phyloP scores from a whole-genome alignment of 2,888 invertebrate species.

The Iphiclides podalirius region DNA sequence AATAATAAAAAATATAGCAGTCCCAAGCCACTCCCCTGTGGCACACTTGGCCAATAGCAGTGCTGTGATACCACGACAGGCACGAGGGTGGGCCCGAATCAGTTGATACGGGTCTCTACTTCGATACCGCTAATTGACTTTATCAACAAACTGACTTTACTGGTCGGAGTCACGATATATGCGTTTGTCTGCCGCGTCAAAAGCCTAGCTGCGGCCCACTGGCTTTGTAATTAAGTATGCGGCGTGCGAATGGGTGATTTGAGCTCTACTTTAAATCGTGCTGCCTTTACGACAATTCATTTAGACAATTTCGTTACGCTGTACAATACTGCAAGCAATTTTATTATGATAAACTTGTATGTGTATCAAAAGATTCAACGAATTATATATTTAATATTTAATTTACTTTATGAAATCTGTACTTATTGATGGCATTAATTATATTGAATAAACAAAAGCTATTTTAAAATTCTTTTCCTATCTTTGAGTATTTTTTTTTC shows the following conservation, averaged over 20 bases:
- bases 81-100: conserved; percentile 70
- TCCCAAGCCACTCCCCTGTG: conserved; percentile 66
- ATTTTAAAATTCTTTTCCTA: too few relatives aligned
- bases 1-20: conserved; percentile 68
- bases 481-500: too few relatives aligned
- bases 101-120: conserved; percentile 74
- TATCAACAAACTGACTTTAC: conserved; percentile 80
- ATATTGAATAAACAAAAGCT: too few relatives aligned
- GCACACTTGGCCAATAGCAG: conserved; percentile 63
- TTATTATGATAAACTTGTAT: too few relatives aligned
- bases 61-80: conserved; percentile 50
- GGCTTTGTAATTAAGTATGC: conserved; percentile 69
- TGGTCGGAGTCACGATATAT: conserved; percentile 77
- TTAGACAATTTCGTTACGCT: conserved; percentile 23
- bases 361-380: too few relatives aligned
- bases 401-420: too few relatives aligned
- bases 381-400: too few relatives aligned
- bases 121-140: conserved; percentile 79
- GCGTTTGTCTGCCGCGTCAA: conserved; percentile 76
- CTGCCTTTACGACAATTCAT: conserved; percentile 21
- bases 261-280: conserved; percentile 37
- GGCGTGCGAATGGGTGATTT: conserved; percentile 64
- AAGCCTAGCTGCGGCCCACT: conserved; percentile 74
- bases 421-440: too few relatives aligned
- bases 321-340: conserved; percentile 12